These are phyloP conservation scores for Coluber constrictor DNA, from an alignment of 2,797 vertebrate genomes.

Conservation along the genomic window DNA sequence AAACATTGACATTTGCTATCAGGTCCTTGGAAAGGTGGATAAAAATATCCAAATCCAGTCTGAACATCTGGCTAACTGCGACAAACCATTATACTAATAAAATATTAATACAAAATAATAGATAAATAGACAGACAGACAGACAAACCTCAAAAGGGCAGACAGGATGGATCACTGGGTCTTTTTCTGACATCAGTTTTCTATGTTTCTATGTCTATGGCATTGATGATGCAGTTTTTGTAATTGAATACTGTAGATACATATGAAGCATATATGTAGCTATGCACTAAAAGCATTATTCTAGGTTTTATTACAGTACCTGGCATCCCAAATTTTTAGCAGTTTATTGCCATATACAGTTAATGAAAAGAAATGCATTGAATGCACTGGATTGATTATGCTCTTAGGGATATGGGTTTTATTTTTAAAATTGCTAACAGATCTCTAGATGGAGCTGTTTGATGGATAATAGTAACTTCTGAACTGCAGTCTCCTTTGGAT, in stretches of 20 bases:
- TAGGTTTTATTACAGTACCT: background rate
- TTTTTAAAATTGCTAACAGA: constrained; percentile 21
- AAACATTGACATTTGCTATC: background rate
- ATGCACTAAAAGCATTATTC: background rate
- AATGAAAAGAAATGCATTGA: background rate
- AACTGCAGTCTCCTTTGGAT: constrained; percentile 11
- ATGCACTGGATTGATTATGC: background rate
- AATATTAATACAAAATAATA: background rate
- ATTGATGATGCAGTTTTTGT: background rate
- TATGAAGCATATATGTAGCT: background rate
- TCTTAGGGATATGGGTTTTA: background rate
- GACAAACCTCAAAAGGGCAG: background rate
- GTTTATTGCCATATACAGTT: background rate
- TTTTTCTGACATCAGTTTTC: background rate
- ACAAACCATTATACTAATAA: background rate
- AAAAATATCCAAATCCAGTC: background rate
- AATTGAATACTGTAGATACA: background rate
- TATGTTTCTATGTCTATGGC: background rate
- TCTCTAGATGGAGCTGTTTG: constrained; percentile 72
- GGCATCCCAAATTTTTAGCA: background rate
- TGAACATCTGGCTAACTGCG: background rate
- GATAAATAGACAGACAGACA: background rate
- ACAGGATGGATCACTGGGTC: background rate
- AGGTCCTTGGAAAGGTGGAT: background rate
- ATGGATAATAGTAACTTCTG: constrained; percentile 39